Conservation (phyloP, 2,797 vertebrate species). For the Typhlichthys subterraneus region DNA sequence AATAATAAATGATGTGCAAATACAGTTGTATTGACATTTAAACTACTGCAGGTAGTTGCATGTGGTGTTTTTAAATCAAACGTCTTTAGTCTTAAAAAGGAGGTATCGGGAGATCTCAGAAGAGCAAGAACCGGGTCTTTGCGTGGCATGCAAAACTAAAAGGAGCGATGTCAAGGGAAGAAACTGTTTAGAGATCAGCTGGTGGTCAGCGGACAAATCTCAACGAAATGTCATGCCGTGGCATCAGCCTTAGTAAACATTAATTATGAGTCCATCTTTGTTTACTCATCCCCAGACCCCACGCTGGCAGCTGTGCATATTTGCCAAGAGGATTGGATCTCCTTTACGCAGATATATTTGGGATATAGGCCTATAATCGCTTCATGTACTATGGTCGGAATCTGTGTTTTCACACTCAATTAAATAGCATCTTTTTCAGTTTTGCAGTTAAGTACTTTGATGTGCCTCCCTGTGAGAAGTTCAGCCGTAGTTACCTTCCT, state of each 20-base stretch:
- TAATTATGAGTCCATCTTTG: constrained; percentile 82
- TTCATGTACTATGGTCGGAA: constrained; percentile 48
- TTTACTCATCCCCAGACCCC: constrained; percentile 77
- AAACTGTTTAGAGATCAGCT: constrained; percentile 68
- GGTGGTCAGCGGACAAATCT: constrained; percentile 69
- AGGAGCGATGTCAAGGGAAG: constrained; percentile 44
- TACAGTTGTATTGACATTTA: background rate
- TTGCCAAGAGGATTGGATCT: constrained; percentile 84
- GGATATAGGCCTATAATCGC: constrained; percentile 64
- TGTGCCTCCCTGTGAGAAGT: constrained; percentile 40
- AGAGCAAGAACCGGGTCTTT: constrained; percentile 16
- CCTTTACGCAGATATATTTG: constrained; percentile 71
- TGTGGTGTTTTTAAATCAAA: constrained; percentile 1
- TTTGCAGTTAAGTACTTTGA: constrained; percentile 11
- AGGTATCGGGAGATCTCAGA: constrained; percentile 31
- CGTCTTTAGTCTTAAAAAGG: constrained; percentile 11
- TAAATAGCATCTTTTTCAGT: background rate
- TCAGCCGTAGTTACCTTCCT: constrained; percentile 66
- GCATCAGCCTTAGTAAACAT: constrained; percentile 84
- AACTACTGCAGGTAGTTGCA: too few relatives aligned
- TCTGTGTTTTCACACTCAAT: constrained; percentile 35
- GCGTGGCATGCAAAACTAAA: constrained; percentile 40
- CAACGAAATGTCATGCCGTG: constrained; percentile 78
- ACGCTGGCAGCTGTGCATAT: constrained; percentile 85
- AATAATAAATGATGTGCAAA: background rate